These are phyloP conservation scores for Nipponia nippon DNA, from an alignment of 2,113 vertebrate species.

Conservation along the genomic window DNA sequence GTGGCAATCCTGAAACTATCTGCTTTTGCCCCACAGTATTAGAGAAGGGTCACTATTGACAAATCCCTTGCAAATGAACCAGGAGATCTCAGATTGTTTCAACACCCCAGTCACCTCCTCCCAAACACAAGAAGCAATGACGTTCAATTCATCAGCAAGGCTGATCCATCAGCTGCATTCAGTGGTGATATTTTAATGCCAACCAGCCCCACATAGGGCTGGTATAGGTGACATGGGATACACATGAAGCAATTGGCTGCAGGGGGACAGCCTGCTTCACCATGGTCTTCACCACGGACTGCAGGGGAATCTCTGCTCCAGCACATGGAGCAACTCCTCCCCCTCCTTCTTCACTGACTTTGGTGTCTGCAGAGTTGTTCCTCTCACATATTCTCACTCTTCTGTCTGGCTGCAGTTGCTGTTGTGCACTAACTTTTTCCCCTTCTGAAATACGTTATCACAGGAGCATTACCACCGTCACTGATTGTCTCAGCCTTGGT, in stretches of 20 bases:
- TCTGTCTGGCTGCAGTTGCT: background rate
- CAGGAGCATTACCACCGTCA: accelerated
- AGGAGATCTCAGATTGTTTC: background rate
- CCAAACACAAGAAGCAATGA: background rate
- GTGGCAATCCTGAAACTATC: background rate
- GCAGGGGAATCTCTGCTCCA: background rate
- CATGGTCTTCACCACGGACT: background rate
- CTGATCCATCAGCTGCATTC: background rate
- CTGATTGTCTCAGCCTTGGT: background rate
- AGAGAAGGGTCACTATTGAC: background rate
- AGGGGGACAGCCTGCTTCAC: no score
- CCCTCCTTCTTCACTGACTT: background rate
- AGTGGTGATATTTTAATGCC: background rate
- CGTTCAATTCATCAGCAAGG: background rate
- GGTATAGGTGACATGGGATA: background rate
- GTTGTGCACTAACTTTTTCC: background rate
- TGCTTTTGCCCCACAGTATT: background rate
- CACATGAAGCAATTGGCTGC: background rate
- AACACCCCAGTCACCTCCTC: background rate
- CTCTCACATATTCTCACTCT: background rate
- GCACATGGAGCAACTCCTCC: no score
- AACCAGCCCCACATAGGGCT: background rate
- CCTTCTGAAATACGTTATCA: background rate
- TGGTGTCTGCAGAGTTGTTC: background rate
- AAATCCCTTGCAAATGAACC: background rate